Conservation (phyloP, 2,113 vertebrate species). For the Odocoileus hemionus region DNA sequence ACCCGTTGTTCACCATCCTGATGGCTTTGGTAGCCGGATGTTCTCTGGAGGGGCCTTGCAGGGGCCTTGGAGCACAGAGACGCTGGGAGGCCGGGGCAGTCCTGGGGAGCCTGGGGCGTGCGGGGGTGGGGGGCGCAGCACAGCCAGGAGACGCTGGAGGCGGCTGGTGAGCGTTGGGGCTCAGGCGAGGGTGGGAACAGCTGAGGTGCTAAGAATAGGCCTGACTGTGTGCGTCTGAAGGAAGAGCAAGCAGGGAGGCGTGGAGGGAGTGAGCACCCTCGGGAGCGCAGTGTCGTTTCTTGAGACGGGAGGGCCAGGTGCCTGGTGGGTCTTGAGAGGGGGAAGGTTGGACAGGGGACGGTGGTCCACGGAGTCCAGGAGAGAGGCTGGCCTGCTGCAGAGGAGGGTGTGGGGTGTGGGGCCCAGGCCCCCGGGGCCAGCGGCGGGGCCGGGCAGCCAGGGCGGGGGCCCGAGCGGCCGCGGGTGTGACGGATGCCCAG, state of each 20-base stretch:
- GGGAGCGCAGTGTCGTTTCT: neutral
- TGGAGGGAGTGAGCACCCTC: neutral
- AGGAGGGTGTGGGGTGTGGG: neutral
- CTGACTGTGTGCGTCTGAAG: neutral
- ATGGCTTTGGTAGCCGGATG: neutral
- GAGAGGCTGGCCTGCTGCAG: neutral
- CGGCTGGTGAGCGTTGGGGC: neutral
- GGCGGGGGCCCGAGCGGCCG: neutral
- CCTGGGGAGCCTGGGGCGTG: neutral
- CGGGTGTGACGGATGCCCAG: no score
- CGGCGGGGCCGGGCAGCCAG: neutral
- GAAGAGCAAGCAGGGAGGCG: neutral
- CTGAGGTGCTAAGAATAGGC: neutral
- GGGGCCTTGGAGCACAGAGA: neutral
- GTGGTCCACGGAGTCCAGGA: neutral
- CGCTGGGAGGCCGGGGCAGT: neutral
- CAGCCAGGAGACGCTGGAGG: neutral
- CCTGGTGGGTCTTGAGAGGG: neutral
- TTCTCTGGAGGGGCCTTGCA: neutral
- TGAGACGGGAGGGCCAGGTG: neutral
- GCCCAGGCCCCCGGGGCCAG: no score
- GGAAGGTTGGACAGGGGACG: neutral
- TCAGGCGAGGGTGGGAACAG: neutral
- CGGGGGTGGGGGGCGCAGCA: rapidly evolving
- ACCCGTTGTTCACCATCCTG: neutral